Base-by-base conservation (phyloP, 2,888 invertebrate genomes). In the Cheilosia soror region DNA sequence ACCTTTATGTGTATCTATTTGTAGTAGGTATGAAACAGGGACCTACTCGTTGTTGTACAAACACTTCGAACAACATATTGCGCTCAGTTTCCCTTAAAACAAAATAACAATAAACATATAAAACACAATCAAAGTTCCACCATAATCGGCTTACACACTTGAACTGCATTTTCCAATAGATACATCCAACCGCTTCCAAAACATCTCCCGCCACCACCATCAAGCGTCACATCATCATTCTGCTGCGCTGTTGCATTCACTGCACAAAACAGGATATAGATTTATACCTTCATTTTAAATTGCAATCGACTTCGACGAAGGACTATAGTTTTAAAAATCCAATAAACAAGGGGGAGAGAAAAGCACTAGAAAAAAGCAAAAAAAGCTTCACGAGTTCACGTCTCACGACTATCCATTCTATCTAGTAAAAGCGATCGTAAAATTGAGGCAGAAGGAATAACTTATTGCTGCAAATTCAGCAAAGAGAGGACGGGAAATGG, bases 391-490 rank as follows among this genome's bases (percentile, higher is more conserved):
- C 20, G 20, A 20, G 20, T 20, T 20, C 20, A 20, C 20, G 20
- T 20, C 20, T 20, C 20, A 20, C 40, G 37, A 51, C 47, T 58
- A 65, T 65, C 58, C 15, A 58, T 60, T 66, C 49, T 66, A 25
- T 66, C 65, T 53, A 37, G 33, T 29, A 51, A 37, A 37, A 72
- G 60, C 58, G 53, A 73, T 80, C 42, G 55, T 63, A 57, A 66
- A 57, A 68, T 49, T 62, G 55, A 49, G 62, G 40, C 44, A 73
- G 49, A 62, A 44, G 68, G 62, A 80, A 73, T 63, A 73, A 80
- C 62, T 69, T 75, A 79, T 69, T 75, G 68, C 68, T 40, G 68
- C 63, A 37, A 57, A 62, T 47, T 51, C 62, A 80, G 68, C 33
- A 80, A 40, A 20, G 49, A 40, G 15, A 40, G 47, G 13, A 51